phyloP scores from a whole-genome alignment of 1,140 invertebrate species.

The Drosophila kanapiae region DNA sequence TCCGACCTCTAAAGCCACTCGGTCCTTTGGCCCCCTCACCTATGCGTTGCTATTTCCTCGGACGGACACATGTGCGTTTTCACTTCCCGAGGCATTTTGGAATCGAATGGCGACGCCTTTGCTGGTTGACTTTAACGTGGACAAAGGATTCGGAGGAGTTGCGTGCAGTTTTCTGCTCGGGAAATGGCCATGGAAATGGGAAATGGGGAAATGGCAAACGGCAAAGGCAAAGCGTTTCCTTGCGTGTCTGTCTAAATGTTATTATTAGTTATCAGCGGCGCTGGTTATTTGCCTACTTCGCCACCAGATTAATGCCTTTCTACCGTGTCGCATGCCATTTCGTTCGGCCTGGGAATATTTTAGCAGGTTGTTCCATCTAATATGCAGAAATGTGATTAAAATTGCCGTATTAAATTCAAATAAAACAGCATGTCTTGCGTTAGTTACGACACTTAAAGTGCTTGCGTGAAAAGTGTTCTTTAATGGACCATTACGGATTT shows the following conservation, averaged over 20 bases:
- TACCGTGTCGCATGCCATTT: conserved; percentile 66
- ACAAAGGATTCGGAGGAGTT: conserved; percentile 17
- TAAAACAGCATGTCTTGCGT: conserved; percentile 13
- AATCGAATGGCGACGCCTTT: conserved; percentile 44
- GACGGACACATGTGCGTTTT: conserved; percentile 39
- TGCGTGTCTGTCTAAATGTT: conserved; percentile 76
- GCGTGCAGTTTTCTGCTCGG: conserved; percentile 52
- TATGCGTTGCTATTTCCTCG: conserved; percentile 20
- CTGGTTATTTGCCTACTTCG: conserved; percentile 51
- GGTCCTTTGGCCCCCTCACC: neutral
- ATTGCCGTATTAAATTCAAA: conserved; percentile 55
- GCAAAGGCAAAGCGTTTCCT: conserved; percentile 74
- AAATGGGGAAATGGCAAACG: conserved; percentile 34
- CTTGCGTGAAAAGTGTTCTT: conserved; percentile 1
- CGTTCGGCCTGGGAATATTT: conserved; percentile 55
- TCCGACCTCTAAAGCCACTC: conserved; percentile 8
- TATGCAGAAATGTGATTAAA: conserved; percentile 64
- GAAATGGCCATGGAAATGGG: conserved; percentile 53
- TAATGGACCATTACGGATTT: conserved; percentile 13
- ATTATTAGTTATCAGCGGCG: conserved; percentile 74
- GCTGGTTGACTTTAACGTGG: conserved; percentile 60
- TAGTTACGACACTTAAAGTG: conserved; percentile 4
- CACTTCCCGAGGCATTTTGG: conserved; percentile 28
- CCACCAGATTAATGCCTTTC: conserved; percentile 65
- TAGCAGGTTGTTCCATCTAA: conserved; percentile 43